A percentile compares a stretch with the other conserved stretches of the same genome.
phyloP scores from a whole-genome alignment of 2,113 vertebrate genomes.

The Nothoprocta pentlandii region DNA sequence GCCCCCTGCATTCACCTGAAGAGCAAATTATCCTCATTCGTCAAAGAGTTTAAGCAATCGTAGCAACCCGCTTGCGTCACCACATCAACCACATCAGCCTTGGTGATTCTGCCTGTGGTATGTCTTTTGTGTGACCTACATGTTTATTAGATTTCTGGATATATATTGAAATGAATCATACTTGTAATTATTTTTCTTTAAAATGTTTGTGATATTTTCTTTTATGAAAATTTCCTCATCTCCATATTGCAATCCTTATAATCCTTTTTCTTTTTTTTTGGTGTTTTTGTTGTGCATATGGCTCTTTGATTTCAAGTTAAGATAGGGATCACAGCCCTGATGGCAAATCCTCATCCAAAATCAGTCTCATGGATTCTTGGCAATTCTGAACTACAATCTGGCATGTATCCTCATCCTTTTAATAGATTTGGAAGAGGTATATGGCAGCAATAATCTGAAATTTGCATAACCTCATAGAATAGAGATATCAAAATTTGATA shows the following conservation, averaged over 20 bases:
- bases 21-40: constrained; percentile 25
- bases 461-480: constrained; percentile 4
- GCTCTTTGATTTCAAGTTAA: not conserved
- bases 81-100: not conserved
- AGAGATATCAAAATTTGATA: not conserved
- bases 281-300: not conserved
- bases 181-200: not conserved
- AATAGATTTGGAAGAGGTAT: constrained; percentile 12
- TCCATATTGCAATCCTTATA: not conserved
- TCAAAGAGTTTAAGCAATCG: constrained; percentile 34
- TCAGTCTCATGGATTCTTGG: not conserved
- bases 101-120: not conserved
- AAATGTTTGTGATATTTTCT: not conserved
- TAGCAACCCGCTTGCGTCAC: not conserved
- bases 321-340: not conserved
- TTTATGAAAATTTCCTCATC: not conserved
- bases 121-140: constrained; percentile 14
- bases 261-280: no score
- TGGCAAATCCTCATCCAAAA: not conserved
- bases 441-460: not conserved
- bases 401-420: not conserved
- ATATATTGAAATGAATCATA: not conserved
- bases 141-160: not conserved
- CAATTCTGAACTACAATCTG: not conserved
- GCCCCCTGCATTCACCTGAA: constrained; percentile 32